These are phyloP conservation scores for Heteropelma amictum DNA, from an alignment of 2,888 invertebrate genomes.

Conservation along the genomic window DNA sequence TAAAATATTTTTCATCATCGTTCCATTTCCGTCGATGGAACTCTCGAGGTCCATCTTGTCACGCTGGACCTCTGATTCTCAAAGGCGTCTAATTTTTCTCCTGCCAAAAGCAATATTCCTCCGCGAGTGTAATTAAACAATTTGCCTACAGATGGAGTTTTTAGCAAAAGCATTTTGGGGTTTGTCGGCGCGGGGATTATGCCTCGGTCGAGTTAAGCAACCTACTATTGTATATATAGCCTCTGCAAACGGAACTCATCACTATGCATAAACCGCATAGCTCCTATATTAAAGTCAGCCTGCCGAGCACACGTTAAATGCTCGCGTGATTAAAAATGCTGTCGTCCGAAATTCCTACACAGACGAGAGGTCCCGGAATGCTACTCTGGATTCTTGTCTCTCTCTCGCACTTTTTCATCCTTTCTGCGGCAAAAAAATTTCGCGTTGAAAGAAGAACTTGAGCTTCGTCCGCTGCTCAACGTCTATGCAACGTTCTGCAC, in stretches of 20 bases:
- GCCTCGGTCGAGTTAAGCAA: not conserved
- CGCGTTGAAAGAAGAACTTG: not conserved
- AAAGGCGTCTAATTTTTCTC: slow-evolving; percentile 1
- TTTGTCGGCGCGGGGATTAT: slow-evolving; percentile 55
- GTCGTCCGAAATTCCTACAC: slow-evolving; percentile 71
- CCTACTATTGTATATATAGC: slow-evolving; percentile 21
- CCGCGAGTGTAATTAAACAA: slow-evolving; percentile 75
- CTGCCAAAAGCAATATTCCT: slow-evolving; percentile 53
- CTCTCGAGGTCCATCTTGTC: not conserved
- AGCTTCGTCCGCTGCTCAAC: not conserved
- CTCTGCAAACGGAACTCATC: slow-evolving; percentile 59
- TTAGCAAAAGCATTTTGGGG: slow-evolving; percentile 70
- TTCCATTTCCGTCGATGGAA: not conserved
- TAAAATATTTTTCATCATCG: too few species aligned
- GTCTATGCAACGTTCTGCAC: not conserved
- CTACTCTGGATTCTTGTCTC: slow-evolving; percentile 33
- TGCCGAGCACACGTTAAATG: slow-evolving; percentile 66
- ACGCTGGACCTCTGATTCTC: not conserved
- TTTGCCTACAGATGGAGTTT: slow-evolving; percentile 78
- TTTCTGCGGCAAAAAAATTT: not conserved
- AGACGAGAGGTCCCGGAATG: slow-evolving; percentile 62
- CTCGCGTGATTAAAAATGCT: slow-evolving; percentile 77
- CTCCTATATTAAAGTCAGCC: slow-evolving; percentile 74
- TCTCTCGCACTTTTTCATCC: not conserved
- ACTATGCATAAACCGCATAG: slow-evolving; percentile 76